Base-by-base conservation (phyloP, 2,888 invertebrate species). In the Heliconius sara region DNA sequence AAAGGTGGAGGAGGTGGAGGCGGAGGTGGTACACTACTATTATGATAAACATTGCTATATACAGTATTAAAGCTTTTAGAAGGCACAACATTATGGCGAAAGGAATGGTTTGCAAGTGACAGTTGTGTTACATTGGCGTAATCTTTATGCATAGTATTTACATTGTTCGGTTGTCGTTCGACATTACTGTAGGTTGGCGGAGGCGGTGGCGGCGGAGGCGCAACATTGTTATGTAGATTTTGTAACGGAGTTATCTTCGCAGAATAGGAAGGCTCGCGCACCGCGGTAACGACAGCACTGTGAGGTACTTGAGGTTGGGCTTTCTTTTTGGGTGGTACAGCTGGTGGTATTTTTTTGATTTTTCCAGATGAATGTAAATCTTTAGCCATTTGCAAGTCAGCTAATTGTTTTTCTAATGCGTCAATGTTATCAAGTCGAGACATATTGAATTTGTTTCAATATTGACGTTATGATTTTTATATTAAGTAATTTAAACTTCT, bases 271-370 rank as follows among this genome's bases (percentile, higher is more conserved):
- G 98, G 98, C 86, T 97, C 97, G 77, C 97, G 95, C 77, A 97
- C 93, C 85, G 96, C 96, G 88, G 96, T 97, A 76, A 98, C 95
- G 7, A 96, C 95, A 85, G 97, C 97, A 90, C 97, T 98, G 87
- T 97, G 97, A 82, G 98, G 98, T 86, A 98, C 97, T 97, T 97
- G 92, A 22, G 95, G 94, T 87, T 92, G 92, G 82, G 92, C 97
- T 90, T 96, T 97, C 83, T 97, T 97, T 90, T 98, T 98, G 16
- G 98, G 98, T 71, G 98, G 98, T 80, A 97, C 97, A 78, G 97
- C 97, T 83, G 98, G 98, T 83, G 97, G 97, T 82, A 97, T 94
- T 92, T 97, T 98, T 89, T 95, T 91, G 34, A 90, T 85, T 89
- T 90, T 90, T 80, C 86, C 88, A n/a, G 90, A 83, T 67, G 87